Evolutionary conservation across 2,113 vertebrate genomes (phyloP), one percentile per base, ranked within the genome.

Genomic region (Apteryx owenii): DNA sequence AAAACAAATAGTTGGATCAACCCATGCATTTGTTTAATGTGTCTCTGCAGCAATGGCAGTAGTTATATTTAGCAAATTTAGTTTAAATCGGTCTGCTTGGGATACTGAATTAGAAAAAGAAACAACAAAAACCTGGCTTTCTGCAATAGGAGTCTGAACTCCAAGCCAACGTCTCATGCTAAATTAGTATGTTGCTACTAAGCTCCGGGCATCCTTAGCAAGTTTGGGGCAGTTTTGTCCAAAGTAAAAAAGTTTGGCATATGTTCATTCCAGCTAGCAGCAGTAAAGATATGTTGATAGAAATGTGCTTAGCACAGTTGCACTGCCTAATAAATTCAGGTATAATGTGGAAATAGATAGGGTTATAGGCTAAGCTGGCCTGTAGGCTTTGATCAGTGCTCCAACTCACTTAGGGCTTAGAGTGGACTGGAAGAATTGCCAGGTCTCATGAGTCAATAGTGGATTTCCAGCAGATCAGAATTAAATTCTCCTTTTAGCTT

Each of bases 361-460:
- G 93, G 97, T 97, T 97, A 95, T 48, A 96, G 93, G 93, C 93
- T 97, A 97, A 96, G 82, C 93, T 96, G 96, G 94, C 89, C 95
- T 97, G 76, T 85, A 95, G 94, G 94, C 94, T 95, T 97, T 97
- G 97, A 97, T 97, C 91, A 85, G 82, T 10, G n/a, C 85, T 94
- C 80, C 90, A 88, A 62, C 93, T 73, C 93, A 97, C 97, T 95
- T 91, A 95, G 82, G 93, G 89, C 86, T 97, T 90, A 97, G 60
- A 95, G 92, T 95, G 95, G 92, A 94, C 93, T 90, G 86, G 66
- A 96, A 95, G 79, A 93, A 94, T 94, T 94, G 77, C 88, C 70
- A 83, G 73, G 88, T 96, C 89, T 96, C 89, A 66, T 84, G 90
- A 88, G 92, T 91, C 90, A 94, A 31, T 95, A 94, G 95, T 88